phyloP scores from a whole-genome alignment of 2,113 vertebrate species.

The Panthera uncia region DNA sequence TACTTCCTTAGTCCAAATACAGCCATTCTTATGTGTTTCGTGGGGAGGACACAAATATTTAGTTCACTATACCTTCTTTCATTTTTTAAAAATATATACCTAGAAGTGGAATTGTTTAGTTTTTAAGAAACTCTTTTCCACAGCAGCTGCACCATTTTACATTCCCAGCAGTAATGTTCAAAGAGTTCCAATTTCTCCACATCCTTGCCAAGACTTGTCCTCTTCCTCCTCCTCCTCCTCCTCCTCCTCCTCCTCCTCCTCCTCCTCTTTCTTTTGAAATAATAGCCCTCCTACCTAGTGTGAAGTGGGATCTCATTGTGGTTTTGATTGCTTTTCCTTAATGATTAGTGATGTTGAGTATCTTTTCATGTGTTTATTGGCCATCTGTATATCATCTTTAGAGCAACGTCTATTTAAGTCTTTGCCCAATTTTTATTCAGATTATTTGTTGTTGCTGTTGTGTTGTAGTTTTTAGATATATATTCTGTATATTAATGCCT shows the following conservation, averaged over 20 bases:
- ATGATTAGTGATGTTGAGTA: no score
- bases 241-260: not conserved
- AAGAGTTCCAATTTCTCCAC: not conserved
- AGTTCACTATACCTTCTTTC: not conserved
- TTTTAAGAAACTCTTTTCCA: not conserved
- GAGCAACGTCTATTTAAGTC: not conserved
- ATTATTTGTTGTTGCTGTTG: not conserved
- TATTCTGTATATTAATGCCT: not conserved
- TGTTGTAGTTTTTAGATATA: not conserved
- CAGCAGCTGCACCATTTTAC: no score
- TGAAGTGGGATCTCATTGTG: not conserved
- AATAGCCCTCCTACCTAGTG: not conserved
- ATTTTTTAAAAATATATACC: not conserved
- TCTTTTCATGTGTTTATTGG: no score
- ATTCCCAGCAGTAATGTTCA: no score
- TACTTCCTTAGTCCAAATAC: not conserved
- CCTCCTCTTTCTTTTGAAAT: not conserved
- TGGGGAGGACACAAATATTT: not conserved
- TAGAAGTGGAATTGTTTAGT: not conserved
- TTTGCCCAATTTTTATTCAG: not conserved
- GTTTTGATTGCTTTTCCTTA: no score
- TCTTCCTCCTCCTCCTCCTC: not conserved
- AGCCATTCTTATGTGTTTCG: not conserved
- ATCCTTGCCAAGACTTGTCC: not conserved
- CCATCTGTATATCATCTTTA: no score